Evolutionary conservation across 2,113 vertebrate genomes (phyloP).

Genomic region (Rhinolophus ferrumequinum): DNA sequence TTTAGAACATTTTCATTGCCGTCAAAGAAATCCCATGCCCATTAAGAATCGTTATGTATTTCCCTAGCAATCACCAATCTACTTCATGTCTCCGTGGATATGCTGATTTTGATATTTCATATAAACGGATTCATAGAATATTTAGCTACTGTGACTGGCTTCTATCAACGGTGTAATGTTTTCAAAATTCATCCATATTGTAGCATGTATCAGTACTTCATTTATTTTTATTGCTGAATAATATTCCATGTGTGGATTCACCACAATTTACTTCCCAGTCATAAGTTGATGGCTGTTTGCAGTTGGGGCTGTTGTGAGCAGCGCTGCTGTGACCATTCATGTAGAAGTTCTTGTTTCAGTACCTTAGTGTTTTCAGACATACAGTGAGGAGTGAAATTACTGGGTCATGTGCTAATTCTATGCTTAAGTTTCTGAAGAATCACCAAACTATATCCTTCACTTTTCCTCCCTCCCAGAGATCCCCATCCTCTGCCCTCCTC

Average conservation of each 20-base stretch:
- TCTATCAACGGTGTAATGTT: background rate
- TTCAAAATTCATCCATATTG: background rate
- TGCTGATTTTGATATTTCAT: background rate
- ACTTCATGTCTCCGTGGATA: background rate
- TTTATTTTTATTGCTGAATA: conserved; percentile 10
- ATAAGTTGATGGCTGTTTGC: background rate
- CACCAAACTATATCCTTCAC: background rate
- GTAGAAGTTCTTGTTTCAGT: background rate
- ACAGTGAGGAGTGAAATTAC: background rate
- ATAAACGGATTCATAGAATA: background rate
- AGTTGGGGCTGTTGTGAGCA: background rate
- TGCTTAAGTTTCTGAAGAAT: background rate
- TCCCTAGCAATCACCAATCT: background rate
- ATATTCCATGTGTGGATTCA: background rate
- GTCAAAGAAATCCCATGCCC: background rate
- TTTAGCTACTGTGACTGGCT: background rate
- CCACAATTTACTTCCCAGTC: background rate
- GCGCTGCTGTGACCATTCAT: background rate
- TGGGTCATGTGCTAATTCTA: background rate
- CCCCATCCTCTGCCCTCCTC: background rate
- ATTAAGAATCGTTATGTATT: background rate
- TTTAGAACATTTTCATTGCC: background rate
- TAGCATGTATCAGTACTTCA: background rate
- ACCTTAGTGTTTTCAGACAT: background rate
- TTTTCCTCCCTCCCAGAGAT: background rate